Conservation (phyloP, 2,888 invertebrate genomes). For the Caenorhabditis auriculariae region DNA sequence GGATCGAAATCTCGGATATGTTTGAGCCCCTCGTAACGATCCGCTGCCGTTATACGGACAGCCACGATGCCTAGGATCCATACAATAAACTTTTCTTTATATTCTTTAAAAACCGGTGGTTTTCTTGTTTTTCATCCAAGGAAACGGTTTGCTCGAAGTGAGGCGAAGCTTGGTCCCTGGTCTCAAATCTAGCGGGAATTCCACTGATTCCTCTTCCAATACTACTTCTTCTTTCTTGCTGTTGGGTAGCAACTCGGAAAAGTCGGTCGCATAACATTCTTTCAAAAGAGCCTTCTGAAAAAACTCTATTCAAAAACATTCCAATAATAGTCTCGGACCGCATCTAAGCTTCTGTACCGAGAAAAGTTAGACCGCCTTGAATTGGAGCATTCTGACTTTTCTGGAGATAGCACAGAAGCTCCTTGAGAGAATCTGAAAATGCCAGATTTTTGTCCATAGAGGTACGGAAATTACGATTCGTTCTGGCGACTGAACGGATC, state of each 20-base stretch:
- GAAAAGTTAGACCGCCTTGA: too few species aligned
- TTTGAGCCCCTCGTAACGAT: slow-evolving; percentile 29
- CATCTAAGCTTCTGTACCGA: too few species aligned
- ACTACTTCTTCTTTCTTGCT: neutral
- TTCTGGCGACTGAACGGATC: too few species aligned
- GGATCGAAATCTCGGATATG: too few species aligned
- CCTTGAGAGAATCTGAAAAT: too few species aligned
- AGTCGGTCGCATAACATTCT: slow-evolving; percentile 20
- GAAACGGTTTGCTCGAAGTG: slow-evolving; percentile 15
- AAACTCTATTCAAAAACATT: too few species aligned
- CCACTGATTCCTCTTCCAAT: slow-evolving; percentile 3
- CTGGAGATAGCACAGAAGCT: too few species aligned
- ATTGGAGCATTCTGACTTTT: too few species aligned
- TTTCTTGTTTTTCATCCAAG: slow-evolving; percentile 30
- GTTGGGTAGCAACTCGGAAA: slow-evolving; percentile 7
- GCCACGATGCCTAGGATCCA: slow-evolving; percentile 26
- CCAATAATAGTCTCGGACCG: too few species aligned
- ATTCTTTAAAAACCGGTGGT: neutral
- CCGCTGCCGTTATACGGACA: slow-evolving; percentile 28
- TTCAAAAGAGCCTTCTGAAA: slow-evolving; percentile 3
- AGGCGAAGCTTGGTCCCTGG: slow-evolving; percentile 29
- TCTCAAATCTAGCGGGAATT: slow-evolving; percentile 28
- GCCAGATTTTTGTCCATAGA: too few species aligned
- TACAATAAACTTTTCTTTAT: neutral
- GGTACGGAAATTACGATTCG: too few species aligned